A percentile compares a stretch with the other conserved stretches of the same genome.
Conservation (phyloP, 2,113 vertebrate genomes). For the Dissostichus mawsoni region DNA sequence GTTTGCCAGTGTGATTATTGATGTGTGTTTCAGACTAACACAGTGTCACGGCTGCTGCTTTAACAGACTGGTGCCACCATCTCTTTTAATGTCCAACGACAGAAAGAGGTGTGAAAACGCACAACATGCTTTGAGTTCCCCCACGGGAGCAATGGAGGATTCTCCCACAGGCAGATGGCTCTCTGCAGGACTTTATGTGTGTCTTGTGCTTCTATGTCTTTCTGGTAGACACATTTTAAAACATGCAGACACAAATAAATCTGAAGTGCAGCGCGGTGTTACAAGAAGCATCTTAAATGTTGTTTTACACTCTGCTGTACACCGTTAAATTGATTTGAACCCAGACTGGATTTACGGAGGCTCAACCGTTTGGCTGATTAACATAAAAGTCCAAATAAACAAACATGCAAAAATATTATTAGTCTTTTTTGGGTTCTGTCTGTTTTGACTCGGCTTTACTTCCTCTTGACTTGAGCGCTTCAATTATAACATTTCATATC, state of each 20-base stretch:
- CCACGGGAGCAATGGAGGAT: conserved; percentile 43
- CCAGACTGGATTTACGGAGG: conserved; percentile 5
- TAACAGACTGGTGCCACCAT: conserved; percentile 2
- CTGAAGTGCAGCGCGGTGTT: background rate
- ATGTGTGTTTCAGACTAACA: background rate
- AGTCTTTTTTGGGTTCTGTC: conserved; percentile 9
- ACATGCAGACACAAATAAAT: conserved; percentile 8
- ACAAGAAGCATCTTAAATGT: conserved; percentile 11
- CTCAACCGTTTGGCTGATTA: conserved; percentile 10
- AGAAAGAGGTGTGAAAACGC: conserved; percentile 34
- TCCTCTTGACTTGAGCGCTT: background rate
- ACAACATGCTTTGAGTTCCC: conserved; percentile 24
- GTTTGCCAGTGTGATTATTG: conserved; percentile 30
- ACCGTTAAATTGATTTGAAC: conserved; percentile 35
- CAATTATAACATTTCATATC: too few species aligned
- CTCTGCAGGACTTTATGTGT: conserved; percentile 47
- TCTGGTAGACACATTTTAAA: background rate
- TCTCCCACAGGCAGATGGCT: conserved; percentile 47
- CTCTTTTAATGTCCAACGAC: conserved; percentile 28
- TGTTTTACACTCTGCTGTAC: conserved; percentile 20
- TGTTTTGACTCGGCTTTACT: background rate
- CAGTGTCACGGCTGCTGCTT: conserved; percentile 2
- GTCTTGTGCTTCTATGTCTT: conserved; percentile 17
- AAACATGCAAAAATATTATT: background rate
- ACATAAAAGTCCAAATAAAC: conserved; percentile 17